These are phyloP conservation scores for Garra rufa DNA, from an alignment of 2,113 vertebrate genomes.

Conservation along the genomic window DNA sequence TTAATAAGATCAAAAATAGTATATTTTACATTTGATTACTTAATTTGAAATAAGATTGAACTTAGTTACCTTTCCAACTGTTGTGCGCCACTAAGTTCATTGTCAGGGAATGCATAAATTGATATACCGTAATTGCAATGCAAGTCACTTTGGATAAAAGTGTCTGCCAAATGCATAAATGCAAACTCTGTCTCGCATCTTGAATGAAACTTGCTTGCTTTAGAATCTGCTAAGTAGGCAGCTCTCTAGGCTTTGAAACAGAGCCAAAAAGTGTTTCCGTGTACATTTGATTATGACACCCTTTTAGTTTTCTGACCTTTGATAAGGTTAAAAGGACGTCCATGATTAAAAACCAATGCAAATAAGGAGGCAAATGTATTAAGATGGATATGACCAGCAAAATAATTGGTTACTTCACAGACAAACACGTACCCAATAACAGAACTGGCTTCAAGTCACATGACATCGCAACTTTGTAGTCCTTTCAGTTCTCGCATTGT, in stretches of 20 bases:
- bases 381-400: background rate
- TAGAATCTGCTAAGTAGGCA: background rate
- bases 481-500: background rate
- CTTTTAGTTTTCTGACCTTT: background rate
- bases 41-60: background rate
- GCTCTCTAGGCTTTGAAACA: constrained; percentile 3
- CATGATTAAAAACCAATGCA: background rate
- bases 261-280: background rate
- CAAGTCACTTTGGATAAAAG: background rate
- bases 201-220: background rate
- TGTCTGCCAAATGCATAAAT: background rate
- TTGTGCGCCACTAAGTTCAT: no score
- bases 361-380: background rate
- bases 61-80: background rate
- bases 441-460: constrained; percentile 13
- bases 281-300: background rate
- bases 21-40: background rate
- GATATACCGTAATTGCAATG: background rate
- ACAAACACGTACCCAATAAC: background rate
- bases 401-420: constrained; percentile 9
- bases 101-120: background rate
- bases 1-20: background rate
- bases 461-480: background rate
- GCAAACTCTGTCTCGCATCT: background rate
- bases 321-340: background rate